These are phyloP conservation scores for Amphipyra berbera DNA, from an alignment of 2,888 invertebrate species.

Conservation along the genomic window DNA sequence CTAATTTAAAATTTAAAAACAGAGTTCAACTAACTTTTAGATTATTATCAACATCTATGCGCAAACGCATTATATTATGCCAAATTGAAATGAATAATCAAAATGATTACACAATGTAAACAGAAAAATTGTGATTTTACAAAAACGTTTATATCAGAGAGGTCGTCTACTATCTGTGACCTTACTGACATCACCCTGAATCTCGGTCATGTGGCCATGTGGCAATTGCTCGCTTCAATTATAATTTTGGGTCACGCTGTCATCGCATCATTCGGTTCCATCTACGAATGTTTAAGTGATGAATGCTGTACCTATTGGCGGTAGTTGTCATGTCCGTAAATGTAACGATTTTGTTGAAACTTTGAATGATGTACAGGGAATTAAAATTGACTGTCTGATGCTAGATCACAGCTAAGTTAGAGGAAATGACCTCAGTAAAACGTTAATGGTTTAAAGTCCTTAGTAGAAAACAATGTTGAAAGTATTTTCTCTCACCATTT, in stretches of 20 bases:
- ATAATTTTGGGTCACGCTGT: conserved; percentile 53
- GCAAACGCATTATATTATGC: background rate
- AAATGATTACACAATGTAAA: conserved; percentile 6
- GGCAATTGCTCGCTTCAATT: conserved; percentile 51
- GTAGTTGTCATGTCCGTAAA: conserved; percentile 5
- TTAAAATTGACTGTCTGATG: background rate
- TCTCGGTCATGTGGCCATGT: conserved; percentile 55
- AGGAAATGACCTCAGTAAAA: background rate
- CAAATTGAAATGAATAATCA: conserved; percentile 7
- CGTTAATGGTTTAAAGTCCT: no score
- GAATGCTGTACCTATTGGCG: conserved; percentile 12
- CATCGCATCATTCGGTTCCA: conserved; percentile 24
- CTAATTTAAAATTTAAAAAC: conserved; percentile 3
- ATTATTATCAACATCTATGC: background rate
- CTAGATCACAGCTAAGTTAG: background rate
- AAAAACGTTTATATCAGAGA: conserved; percentile 41
- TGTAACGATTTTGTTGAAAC: conserved; percentile 2
- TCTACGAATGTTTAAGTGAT: conserved; percentile 31
- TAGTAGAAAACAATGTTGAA: no score
- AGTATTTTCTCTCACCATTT: no score
- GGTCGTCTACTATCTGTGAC: conserved; percentile 59
- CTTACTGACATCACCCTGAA: conserved; percentile 53
- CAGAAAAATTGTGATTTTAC: conserved; percentile 14
- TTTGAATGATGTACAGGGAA: background rate
- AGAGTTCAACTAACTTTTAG: background rate